Conservation (phyloP, 2,797 vertebrate species). For the Micrastur ruficollis region DNA sequence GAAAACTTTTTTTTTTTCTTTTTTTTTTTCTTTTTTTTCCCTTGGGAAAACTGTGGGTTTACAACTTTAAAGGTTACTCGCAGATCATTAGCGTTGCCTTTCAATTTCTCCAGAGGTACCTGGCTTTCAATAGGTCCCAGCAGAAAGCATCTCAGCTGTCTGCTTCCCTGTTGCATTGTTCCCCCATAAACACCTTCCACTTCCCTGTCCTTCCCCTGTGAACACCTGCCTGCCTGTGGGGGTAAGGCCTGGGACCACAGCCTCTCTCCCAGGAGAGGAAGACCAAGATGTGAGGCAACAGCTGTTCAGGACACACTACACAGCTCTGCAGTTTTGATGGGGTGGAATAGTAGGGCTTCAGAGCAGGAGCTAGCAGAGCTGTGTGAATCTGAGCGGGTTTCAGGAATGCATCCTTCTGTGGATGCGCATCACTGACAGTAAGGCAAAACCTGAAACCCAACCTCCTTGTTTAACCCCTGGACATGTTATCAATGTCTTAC, state of each 20-base stretch:
- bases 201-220: background rate
- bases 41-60: background rate
- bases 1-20: background rate
- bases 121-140: background rate
- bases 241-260: background rate
- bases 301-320: rapidly evolving
- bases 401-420: background rate
- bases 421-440: background rate
- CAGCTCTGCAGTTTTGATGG: background rate
- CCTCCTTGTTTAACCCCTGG: background rate
- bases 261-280: background rate
- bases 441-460: background rate
- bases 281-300: background rate
- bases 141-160: background rate
- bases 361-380: background rate
- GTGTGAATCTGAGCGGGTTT: background rate
- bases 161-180: background rate
- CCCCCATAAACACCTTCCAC: background rate
- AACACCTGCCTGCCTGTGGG: background rate
- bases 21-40: background rate
- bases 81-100: background rate
- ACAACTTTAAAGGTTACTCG: background rate
- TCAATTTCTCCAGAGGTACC: background rate
- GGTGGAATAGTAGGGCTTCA: background rate
- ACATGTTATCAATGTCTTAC: background rate